A percentile compares a stretch with the other conserved stretches of the same genome.
These are phyloP conservation scores for Euura lappo DNA, from an alignment of 1,140 invertebrate genomes.

Conservation along the genomic window DNA sequence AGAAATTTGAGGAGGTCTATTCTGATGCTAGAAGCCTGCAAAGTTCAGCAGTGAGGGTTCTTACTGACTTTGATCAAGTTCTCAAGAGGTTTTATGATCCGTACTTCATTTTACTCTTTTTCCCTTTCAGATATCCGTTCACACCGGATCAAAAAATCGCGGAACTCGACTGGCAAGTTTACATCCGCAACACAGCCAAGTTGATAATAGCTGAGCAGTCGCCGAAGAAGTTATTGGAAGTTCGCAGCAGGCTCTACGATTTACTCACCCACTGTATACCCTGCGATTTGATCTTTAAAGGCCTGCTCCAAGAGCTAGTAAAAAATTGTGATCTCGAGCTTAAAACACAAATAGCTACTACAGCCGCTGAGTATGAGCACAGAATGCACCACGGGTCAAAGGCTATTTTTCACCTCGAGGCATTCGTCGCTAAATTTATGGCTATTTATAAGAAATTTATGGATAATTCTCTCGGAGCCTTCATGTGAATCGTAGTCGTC, in stretches of 20 bases:
- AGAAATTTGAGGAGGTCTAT: conserved; percentile 94
- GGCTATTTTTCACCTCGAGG: conserved; percentile 96
- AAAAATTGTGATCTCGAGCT: conserved; percentile 89
- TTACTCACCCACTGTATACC: conserved; percentile 94
- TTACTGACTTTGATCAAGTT: background rate
- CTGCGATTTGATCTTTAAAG: conserved; percentile 91
- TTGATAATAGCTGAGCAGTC: conserved; percentile 90
- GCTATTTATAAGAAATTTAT: conserved; percentile 88
- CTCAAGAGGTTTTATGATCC: background rate
- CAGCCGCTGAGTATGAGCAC: conserved; percentile 91
- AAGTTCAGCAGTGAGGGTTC: conserved; percentile 79
- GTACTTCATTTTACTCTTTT: background rate
- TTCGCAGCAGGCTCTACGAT: conserved; percentile 91
- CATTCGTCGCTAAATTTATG: conserved; percentile 97
- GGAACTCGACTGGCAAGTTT: conserved; percentile 94
- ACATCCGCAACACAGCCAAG: conserved; percentile 85
- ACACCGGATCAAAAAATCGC: conserved; percentile 80
- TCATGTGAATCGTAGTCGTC: conserved; percentile 24
- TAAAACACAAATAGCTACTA: conserved; percentile 82
- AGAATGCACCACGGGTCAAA: conserved; percentile 89
- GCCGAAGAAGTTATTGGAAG: conserved; percentile 82
- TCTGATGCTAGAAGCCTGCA: conserved; percentile 93
- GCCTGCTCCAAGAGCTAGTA: conserved; percentile 83
- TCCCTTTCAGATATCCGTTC: conserved; percentile 75
- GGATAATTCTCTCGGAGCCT: conserved; percentile 67